These are phyloP conservation scores for Mesoclemmys tuberculata DNA, from an alignment of 2,113 vertebrate species.

Conservation along the genomic window DNA sequence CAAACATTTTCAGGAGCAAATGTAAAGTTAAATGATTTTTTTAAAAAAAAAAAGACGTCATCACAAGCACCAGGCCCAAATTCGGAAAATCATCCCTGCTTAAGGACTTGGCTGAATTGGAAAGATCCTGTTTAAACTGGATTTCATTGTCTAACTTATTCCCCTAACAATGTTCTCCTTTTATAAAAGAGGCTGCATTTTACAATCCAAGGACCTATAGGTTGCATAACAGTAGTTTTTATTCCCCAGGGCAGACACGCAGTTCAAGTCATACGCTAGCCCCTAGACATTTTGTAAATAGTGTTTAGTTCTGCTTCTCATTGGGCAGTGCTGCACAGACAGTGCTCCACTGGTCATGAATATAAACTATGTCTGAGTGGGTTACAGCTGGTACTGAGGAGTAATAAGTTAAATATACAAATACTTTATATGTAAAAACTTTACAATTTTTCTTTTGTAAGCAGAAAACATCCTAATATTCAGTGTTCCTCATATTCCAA, in stretches of 20 bases:
- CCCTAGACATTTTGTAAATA: not conserved
- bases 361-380: not conserved
- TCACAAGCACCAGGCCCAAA: not conserved
- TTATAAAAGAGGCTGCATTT: not conserved
- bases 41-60: no score
- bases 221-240: not conserved
- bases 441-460: not conserved
- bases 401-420: not conserved
- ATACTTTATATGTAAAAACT: not conserved
- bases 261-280: no score
- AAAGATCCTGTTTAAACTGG: not conserved
- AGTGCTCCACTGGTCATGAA: not conserved
- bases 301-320: not conserved
- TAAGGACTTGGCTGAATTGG: not conserved
- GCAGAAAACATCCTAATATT: not conserved
- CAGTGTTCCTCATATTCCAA: not conserved
- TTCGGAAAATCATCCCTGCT: not conserved
- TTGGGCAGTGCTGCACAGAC: not conserved
- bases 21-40: not conserved
- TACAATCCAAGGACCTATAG: not conserved
- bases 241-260: not conserved
- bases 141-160: not conserved
- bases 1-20: not conserved
- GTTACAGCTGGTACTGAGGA: not conserved
- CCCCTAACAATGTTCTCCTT: not conserved